These are phyloP conservation scores for Mirza zaza DNA, from an alignment of 2,113 vertebrate species.

Conservation along the genomic window DNA sequence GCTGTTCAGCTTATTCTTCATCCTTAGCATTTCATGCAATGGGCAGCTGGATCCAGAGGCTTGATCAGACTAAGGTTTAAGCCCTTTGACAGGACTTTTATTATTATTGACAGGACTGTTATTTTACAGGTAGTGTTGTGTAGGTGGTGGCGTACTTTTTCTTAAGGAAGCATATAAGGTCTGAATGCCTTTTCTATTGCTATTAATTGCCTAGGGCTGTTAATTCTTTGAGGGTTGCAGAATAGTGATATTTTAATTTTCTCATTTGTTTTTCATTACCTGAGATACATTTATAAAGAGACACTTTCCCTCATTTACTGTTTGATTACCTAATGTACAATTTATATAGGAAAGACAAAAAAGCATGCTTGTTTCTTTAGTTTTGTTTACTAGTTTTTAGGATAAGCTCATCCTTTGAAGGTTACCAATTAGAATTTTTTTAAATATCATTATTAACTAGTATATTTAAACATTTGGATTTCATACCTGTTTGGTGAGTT, in stretches of 20 bases:
- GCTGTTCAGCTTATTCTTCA: not conserved
- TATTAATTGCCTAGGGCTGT: not conserved
- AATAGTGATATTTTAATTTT: not conserved
- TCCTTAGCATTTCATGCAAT: not conserved
- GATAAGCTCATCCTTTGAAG: not conserved
- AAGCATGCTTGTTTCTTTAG: not conserved
- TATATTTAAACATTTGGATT: not conserved
- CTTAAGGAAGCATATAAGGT: not conserved
- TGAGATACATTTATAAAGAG: not conserved
- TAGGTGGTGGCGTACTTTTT: not conserved
- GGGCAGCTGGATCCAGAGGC: not conserved
- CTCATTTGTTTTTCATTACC: not conserved
- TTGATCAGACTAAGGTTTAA: not conserved
- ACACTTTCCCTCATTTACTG: not conserved
- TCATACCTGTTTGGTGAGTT: not conserved
- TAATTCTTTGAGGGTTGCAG: slow-evolving; percentile 18
- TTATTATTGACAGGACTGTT: too few species aligned
- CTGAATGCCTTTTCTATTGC: not conserved
- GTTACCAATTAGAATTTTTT: not conserved
- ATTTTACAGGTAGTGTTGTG: not conserved
- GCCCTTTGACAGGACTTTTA: not conserved
- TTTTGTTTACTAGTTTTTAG: not conserved
- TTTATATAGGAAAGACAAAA: not conserved
- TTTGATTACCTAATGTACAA: not conserved
- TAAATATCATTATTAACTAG: not conserved